Base-by-base conservation (phyloP, 1,140 invertebrate genomes). In the Apis dorsata region DNA sequence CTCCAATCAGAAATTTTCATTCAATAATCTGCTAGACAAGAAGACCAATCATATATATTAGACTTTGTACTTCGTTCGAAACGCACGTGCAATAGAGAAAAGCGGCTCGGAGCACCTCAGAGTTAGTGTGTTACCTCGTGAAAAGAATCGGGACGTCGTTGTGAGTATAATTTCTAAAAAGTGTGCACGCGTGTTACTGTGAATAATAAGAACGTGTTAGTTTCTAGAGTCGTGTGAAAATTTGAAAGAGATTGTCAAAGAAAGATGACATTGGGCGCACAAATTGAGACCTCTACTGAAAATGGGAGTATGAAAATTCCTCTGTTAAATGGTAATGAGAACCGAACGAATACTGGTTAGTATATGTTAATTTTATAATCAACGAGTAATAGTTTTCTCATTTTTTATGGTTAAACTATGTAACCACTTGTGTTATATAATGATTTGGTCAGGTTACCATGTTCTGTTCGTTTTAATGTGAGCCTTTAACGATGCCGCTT, bases 191-290 rank as follows among this genome's bases (percentile, higher is more conserved):
- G 86, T 76, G 85, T 81, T 65, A 79, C 24, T 57, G 85, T 81
- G 60, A 44, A 21, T 17, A 78, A 84, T 69, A n/a, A 51, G 2
- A 13, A 70, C 34, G 63, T 76, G 75, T 24, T 69, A 24, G 57
- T 10, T 44, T 21, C 17, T 21, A 62, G 53, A 59, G 28, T 63
- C 49, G 57, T 51, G 34, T 59, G 9, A 66, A 79, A 55, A 9
- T 19, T 63, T 49, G 44, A 49, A 44, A 28, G 60, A 55, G 53
- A 19, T 53, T 17, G 15, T 51, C 15, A 63, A 4, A 69, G 21
- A 49, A 85, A 87, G 75, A 94, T 94, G 93, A 93, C 93, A 91
- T 90, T 94, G 85, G 93, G 91, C 71, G 92, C 93, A 76, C 91
- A 94, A 71, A 91, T 93, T 59, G 93, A 93, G 81, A 87, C 90